A percentile compares a stretch with the other conserved stretches of the same genome.
These are phyloP conservation scores for Megamerina dolium DNA, from an alignment of 2,888 invertebrate genomes.

Conservation along the genomic window DNA sequence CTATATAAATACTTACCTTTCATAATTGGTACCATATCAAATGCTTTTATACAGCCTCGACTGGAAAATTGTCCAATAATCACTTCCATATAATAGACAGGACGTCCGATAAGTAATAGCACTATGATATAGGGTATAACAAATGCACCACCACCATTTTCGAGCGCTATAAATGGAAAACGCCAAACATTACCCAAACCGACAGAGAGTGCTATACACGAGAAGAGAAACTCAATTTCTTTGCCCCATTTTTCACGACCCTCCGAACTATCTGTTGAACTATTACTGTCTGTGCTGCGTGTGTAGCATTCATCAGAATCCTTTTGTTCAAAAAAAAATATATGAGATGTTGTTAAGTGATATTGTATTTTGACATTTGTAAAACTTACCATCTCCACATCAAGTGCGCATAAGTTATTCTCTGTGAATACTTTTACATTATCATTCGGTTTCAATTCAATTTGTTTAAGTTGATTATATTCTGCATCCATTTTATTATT, in stretches of 20 bases:
- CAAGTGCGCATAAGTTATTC: too few relatives aligned
- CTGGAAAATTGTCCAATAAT: constrained; percentile 67
- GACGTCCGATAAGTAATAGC: constrained; percentile 58
- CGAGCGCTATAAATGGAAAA: constrained; percentile 60
- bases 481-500: neutral
- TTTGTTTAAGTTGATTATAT: neutral
- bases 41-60: constrained; percentile 61
- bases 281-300: too few relatives aligned
- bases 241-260: constrained; percentile 54
- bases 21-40: constrained; percentile 61
- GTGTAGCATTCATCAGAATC: too few relatives aligned
- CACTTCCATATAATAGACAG: constrained; percentile 67
- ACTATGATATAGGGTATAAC: constrained; percentile 62
- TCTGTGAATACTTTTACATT: too few relatives aligned
- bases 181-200: constrained; percentile 65
- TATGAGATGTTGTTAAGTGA: too few relatives aligned
- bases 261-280: too few relatives aligned
- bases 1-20: constrained; percentile 39
- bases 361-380: too few relatives aligned
- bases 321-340: too few relatives aligned
- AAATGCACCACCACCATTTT: constrained; percentile 64
- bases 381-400: too few relatives aligned
- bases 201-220: constrained; percentile 55
- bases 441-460: too few relatives aligned
- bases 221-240: constrained; percentile 60